Evolutionary conservation across 2,888 invertebrate species (phyloP).

Genomic region (Muscina levida): DNA sequence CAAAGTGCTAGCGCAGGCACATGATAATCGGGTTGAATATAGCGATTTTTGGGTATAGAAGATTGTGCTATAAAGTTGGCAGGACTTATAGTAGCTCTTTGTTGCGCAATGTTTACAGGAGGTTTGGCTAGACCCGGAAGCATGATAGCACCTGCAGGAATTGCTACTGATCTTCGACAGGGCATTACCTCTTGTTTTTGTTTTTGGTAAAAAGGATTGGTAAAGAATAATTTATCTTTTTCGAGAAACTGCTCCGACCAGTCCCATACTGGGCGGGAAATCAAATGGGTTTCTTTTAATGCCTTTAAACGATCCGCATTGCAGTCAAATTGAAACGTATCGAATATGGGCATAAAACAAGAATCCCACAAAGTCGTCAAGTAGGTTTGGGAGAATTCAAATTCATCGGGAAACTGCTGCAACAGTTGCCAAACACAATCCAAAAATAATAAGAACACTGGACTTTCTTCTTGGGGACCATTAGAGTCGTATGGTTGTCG

Average conservation of each 20-base stretch:
- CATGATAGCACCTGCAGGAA: slow-evolving; percentile 73
- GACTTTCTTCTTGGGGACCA: slow-evolving; percentile 82
- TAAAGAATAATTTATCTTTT: slow-evolving; percentile 89
- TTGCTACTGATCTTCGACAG: slow-evolving; percentile 75
- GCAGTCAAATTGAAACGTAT: slow-evolving; percentile 95
- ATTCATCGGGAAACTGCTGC: slow-evolving; percentile 92
- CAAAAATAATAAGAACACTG: slow-evolving; percentile 93
- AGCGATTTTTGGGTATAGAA: slow-evolving; percentile 77
- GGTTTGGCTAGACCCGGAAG: slow-evolving; percentile 72
- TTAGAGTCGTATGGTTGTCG: slow-evolving; percentile 54
- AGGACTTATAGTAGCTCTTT: slow-evolving; percentile 75
- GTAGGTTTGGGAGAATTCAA: slow-evolving; percentile 96
- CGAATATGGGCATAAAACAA: slow-evolving; percentile 92
- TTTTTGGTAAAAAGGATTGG: slow-evolving; percentile 88
- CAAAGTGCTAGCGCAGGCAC: slow-evolving; percentile 86
- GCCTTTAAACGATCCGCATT: slow-evolving; percentile 88
- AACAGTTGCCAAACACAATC: slow-evolving; percentile 96
- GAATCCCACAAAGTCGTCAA: slow-evolving; percentile 96
- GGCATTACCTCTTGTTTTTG: slow-evolving; percentile 72
- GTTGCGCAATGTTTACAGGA: slow-evolving; percentile 58
- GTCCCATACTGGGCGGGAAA: slow-evolving; percentile 91
- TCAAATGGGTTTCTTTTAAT: slow-evolving; percentile 79
- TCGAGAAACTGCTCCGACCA: slow-evolving; percentile 93
- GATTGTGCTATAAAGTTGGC: slow-evolving; percentile 77
- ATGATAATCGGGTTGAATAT: slow-evolving; percentile 81